These are phyloP conservation scores for Campoplex capitator DNA, from an alignment of 2,888 invertebrate genomes.

Conservation along the genomic window DNA sequence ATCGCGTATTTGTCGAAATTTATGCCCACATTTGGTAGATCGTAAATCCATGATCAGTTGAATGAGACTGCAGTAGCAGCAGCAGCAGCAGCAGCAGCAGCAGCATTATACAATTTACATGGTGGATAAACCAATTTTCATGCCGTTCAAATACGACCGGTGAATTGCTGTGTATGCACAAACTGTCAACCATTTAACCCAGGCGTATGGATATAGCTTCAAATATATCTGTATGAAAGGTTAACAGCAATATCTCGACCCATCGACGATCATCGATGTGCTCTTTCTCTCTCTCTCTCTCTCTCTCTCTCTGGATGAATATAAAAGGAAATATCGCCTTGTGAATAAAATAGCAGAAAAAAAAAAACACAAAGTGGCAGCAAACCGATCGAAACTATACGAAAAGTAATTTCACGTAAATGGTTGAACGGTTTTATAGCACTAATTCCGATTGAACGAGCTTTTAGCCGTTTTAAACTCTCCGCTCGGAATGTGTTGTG, in stretches of 20 bases:
- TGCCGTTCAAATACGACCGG: conserved; percentile 43
- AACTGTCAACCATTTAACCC: conserved; percentile 54
- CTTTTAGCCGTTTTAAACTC: conserved; percentile 57
- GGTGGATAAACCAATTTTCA: conserved; percentile 57
- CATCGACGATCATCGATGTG: conserved; percentile 42
- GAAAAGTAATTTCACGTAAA: conserved; percentile 62
- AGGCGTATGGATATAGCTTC: conserved; percentile 2
- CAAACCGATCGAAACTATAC: conserved; percentile 30
- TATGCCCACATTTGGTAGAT: conserved; percentile 37
- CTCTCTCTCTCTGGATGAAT: conserved; percentile 9
- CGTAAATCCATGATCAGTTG: conserved; percentile 31
- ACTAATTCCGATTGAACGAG: conserved; percentile 58
- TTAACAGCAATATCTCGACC: conserved; percentile 10
- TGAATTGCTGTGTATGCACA: conserved; percentile 55
- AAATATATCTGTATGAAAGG: not conserved
- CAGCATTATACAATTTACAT: conserved; percentile 47
- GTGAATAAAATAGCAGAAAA: conserved; percentile 48
- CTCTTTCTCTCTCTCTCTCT: not conserved
- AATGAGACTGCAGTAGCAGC: conserved; percentile 44
- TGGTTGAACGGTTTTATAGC: conserved; percentile 62
- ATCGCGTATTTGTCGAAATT: conserved; percentile 33
- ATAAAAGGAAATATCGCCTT: conserved; percentile 40
- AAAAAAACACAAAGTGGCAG: conserved; percentile 1
- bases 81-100: conserved; percentile 30
- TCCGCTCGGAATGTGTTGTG: conserved; percentile 11